Conservation (phyloP, 2,888 invertebrate genomes). For the Cyclophora albipunctata region DNA sequence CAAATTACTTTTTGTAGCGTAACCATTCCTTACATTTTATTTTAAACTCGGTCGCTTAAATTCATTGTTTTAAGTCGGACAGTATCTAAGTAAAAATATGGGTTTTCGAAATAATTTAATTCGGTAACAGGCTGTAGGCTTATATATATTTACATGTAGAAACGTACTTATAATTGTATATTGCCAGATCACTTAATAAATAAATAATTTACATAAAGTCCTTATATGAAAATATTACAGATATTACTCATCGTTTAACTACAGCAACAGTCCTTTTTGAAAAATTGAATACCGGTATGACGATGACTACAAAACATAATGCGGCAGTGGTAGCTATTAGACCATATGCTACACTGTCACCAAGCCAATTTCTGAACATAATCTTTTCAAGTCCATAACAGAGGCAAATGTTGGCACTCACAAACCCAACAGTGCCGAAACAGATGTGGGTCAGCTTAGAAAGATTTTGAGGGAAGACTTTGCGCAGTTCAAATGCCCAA, state of each 20-base stretch:
- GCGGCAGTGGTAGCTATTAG: conserved; percentile 34
- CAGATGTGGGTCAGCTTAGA: conserved; percentile 46
- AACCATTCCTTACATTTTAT: no score
- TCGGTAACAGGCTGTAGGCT: no score
- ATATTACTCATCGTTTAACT: no score
- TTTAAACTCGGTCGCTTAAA: no score
- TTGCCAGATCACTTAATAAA: no score
- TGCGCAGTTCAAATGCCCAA: conserved; percentile 41
- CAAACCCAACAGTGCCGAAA: conserved; percentile 41
- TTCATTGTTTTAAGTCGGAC: no score
- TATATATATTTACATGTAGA: no score
- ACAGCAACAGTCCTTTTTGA: not conserved
- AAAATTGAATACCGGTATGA: conserved; percentile 39
- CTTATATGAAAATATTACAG: no score
- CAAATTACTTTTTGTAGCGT: conserved; percentile 15
- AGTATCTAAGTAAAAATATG: no score
- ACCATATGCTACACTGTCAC: conserved; percentile 23
- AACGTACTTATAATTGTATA: no score
- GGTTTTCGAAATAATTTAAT: no score
- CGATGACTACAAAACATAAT: conserved; percentile 31
- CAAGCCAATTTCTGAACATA: conserved; percentile 31
- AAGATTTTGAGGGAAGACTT: conserved; percentile 31
- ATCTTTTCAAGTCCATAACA: conserved; percentile 45
- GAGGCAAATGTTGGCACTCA: conserved; percentile 26
- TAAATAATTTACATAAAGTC: no score